Base-by-base conservation (phyloP, 23 tunicate species). In the Diplosoma virens region DNA sequence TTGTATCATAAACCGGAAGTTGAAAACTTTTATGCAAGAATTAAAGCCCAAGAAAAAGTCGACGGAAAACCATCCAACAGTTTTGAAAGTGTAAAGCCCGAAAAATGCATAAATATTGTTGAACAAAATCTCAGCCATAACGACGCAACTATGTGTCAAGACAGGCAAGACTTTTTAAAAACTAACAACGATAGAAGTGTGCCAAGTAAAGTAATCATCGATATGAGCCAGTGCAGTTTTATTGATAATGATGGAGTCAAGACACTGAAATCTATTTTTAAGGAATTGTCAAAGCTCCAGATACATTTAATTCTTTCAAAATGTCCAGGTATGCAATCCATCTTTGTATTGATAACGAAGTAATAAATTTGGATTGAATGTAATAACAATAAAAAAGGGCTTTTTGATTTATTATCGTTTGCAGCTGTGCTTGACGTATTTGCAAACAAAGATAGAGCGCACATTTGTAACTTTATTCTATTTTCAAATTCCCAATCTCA, bases 211-310 rank as follows among this genome's bases (percentile, higher is more conserved):
- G 66, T 92, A 24, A 81, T 92, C 4, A 27, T 92, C 1, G 97
- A 92, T 33, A 75, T 92, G 92, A 56, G 71, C 31, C 21, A 81
- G 25, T 85, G 97, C 37, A 52, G 87, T 23, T 85, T 76, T 37
- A 45, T 92, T n/a, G 97, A 92, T 58, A 92, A 92, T 48, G 97
- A 85, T 61, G 92, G 91, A 24, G 77, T 83, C 54, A 85, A 85
- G 37, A 32, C 80, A 27, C 20, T 92, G 0, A 81, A 75, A 54
- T 25, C 68, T 11, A 52, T 79, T 20, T 47, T 71, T 30, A n/a
- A 41, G 1, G 67, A 71, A n/a, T 47, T 86, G n/a, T 24, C n/a
- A 50, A 68, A 56, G 21, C 37, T 90, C 33, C 70, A 67, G 22
- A 73, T 83, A 9, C 48, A 35, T 22, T 17, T 84, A 33, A 31